Evolutionary conservation across 1,140 invertebrate genomes (phyloP), one percentile per base, ranked within the genome.

Genomic region (Copidosoma floridanum): DNA sequence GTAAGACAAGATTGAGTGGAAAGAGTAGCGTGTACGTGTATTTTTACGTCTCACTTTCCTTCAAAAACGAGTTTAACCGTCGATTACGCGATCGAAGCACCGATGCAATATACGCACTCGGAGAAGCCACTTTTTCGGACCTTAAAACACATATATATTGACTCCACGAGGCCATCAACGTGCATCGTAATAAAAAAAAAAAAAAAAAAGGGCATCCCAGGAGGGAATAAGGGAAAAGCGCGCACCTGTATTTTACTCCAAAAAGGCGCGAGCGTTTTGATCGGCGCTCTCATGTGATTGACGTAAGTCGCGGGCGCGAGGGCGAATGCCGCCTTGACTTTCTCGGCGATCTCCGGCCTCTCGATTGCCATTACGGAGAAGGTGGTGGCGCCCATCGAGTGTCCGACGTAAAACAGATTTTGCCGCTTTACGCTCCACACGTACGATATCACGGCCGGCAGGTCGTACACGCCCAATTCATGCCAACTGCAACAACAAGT

Each of bases 251-350:
- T 73, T 68, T 86, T 78, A 24, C 82, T 70, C 11, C 82, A 76
- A 61, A 83, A 85, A 24, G 82, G 84, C 0, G 86, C 83, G 2
- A 90, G 55, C 20, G 83, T 73, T 68, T 78, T 74, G 27, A 89
- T 74, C 2, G 90, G 89, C 60, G 87, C 89, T 69, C 82, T 85
- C 2, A 92, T 83, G 57, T 92, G 77, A 1, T 82, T 80, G 70
- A 91, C 82, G 65, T 82, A 91, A 1, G 85, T 87, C 0, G 92
- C 85, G 1, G 93, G 93, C 0, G 89, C 92, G 32, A 95, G 74
- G 56, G 81, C 83, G 46, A 85, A 81, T 78, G 90, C 84, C 60
- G 81, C 71, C 71, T 80, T 71, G 18, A 86, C 65, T 80, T 67
- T 65, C 8, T 48, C 26, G 11, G 54, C 55, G 3, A 86, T 81